Base-by-base conservation (phyloP, 2,797 vertebrate genomes). In the Sphenodon punctatus region DNA sequence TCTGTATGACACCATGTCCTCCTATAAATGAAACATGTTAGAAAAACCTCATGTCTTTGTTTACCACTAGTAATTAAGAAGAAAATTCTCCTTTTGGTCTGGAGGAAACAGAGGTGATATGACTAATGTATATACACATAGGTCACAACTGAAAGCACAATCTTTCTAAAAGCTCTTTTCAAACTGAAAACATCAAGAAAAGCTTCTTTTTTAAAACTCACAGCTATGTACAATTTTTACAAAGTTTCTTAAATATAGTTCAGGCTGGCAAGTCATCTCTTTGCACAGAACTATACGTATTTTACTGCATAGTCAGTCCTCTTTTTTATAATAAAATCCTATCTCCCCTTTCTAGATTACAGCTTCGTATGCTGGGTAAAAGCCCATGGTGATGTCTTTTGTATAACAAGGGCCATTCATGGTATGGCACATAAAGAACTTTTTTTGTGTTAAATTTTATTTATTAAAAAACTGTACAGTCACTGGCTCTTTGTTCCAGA, bases 161-260 rank as follows among this genome's bases (percentile, higher is more conserved):
- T 93, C 95, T 94, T 82, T 93, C 94, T 96, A 93, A 95, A 96
- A 96, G 94, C 94, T 95, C 93, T 96, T 94, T 95, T 95, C 94
- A 91, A 95, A 97, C 94, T 92, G 92, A 95, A 95, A 97, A 97
- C 93, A 96, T 95, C 95, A 93, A 95, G 95, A 97, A 96, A 96
- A 97, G 95, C 93, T 95, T 89, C 91, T 91, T 89, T 86, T 91
- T 96, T 94, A 89, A 94, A 96, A 97, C 96, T 88, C 96, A 97
- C 96, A 95, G 93, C 95, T 97, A 97, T 97, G 88, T 97, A 97
- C 94, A 96, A 85, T 91, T 85, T 95, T 94, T 96, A 98, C 96
- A 98, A 97, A 97, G 95, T 96, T 95, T 97, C 95, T 97, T 97
- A 97, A 97, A 98, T 98, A 98, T 96, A 97, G 97, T 97, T 97